Conservation (phyloP, 2,113 vertebrate species). For the Brachyhypopomus occidentalis region DNA sequence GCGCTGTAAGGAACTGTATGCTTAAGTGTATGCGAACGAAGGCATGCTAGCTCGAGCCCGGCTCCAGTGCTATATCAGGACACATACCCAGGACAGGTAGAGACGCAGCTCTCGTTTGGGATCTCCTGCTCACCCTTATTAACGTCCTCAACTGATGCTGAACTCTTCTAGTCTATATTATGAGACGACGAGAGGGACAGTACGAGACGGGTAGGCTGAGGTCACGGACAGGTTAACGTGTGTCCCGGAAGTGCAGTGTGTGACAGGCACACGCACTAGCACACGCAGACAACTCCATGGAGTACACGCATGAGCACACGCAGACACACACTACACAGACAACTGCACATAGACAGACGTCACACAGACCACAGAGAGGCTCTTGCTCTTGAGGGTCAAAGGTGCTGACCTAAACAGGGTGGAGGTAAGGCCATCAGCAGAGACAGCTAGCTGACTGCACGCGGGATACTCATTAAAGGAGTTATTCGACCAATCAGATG, state of each 20-base stretch:
- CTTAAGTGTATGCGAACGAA: neutral
- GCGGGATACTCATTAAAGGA: neutral
- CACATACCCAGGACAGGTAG: neutral
- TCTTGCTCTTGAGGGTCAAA: too few species aligned
- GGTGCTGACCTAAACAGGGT: too few species aligned
- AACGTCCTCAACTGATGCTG: neutral
- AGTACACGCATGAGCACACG: too few species aligned
- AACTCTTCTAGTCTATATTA: neutral
- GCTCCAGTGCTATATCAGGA: neutral
- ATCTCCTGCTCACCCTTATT: neutral
- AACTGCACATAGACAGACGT: too few species aligned
- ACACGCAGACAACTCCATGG: neutral
- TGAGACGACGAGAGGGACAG: neutral
- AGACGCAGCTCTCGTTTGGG: neutral
- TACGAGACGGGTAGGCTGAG: neutral
- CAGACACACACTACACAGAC: too few species aligned
- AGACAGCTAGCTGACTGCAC: neutral
- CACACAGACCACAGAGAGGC: too few species aligned
- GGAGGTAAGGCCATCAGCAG: too few species aligned
- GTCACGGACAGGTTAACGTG: neutral
- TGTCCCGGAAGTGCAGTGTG: too few species aligned
- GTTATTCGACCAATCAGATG: neutral
- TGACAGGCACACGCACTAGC: neutral
- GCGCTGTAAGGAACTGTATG: too few species aligned
- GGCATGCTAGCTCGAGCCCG: neutral